phyloP scores from a whole-genome alignment of 1,140 invertebrate genomes.

The Pseudobourletiella spinata region DNA sequence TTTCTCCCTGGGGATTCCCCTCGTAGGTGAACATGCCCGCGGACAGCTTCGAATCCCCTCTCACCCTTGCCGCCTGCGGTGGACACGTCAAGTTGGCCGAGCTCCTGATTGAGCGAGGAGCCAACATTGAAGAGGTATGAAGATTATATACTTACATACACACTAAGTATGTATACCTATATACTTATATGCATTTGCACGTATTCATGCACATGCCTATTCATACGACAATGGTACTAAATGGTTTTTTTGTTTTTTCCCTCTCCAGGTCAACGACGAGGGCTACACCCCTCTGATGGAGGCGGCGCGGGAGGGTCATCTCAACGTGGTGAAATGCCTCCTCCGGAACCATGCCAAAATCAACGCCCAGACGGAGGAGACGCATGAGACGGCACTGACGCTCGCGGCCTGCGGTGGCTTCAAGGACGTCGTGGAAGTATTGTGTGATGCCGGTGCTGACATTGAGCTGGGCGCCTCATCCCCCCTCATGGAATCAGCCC shows the following conservation, averaged over 20 bases:
- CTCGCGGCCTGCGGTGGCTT: constrained; percentile 96
- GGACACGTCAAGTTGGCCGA: constrained; percentile 95
- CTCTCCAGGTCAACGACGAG: constrained; percentile 72
- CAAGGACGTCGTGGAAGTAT: constrained; percentile 91
- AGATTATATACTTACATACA: neutral
- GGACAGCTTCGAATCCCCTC: constrained; percentile 97
- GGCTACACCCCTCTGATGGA: constrained; percentile 99
- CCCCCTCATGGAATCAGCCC: constrained; percentile 95
- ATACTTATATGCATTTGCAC: too few relatives aligned
- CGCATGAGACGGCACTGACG: constrained; percentile 94
- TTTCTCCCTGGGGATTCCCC: too few relatives aligned
- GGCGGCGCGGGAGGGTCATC: constrained; percentile 93
- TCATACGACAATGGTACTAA: too few relatives aligned
- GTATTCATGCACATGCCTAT: too few relatives aligned
- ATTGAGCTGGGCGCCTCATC: constrained; percentile 92
- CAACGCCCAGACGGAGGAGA: constrained; percentile 96
- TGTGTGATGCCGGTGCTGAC: constrained; percentile 91
- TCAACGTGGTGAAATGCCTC: constrained; percentile 93
- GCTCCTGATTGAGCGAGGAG: constrained; percentile 88
- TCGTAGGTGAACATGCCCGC: constrained; percentile 95
- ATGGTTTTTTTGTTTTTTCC: neutral
- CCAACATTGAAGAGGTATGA: constrained; percentile 90
- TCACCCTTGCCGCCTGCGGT: constrained; percentile 95
- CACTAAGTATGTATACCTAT: neutral
- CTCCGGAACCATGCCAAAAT: constrained; percentile 91